Evolutionary conservation across 2,113 vertebrate genomes (phyloP).

Genomic region (Nasalis larvatus): DNA sequence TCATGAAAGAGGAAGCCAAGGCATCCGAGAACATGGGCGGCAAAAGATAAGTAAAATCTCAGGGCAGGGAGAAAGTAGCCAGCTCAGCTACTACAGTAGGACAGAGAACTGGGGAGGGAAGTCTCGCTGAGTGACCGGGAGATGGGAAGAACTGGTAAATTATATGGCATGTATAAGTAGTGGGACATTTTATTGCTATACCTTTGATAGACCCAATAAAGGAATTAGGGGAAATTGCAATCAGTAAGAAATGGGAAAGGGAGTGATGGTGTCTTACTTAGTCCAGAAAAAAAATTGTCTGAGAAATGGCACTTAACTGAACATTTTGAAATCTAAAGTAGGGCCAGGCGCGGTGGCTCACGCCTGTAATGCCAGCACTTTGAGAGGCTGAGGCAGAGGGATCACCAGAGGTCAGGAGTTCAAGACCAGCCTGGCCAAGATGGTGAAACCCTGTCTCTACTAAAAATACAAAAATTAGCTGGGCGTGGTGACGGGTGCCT

Average conservation of each 20-base stretch:
- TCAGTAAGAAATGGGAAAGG: neutral
- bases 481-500: too few species aligned
- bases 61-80: neutral
- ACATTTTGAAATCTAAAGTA: neutral
- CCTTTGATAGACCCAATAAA: neutral
- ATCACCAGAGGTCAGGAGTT: too few species aligned
- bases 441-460: too few species aligned
- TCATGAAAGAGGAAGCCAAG: neutral
- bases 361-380: too few species aligned
- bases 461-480: too few species aligned
- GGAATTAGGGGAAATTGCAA: neutral
- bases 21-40: neutral
- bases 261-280: neutral
- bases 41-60: neutral
- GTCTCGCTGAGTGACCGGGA: rapidly evolving
- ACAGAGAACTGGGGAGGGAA: neutral
- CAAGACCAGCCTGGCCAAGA: too few species aligned
- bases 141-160: neutral
- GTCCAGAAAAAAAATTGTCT: neutral
- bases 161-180: rapidly evolving
- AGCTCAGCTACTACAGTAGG: neutral
- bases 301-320: neutral
- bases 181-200: neutral
- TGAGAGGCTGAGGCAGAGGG: too few species aligned
- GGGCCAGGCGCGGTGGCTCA: too few species aligned